phyloP scores from a whole-genome alignment of 2,888 invertebrate genomes.

The Bellardia pandia region DNA sequence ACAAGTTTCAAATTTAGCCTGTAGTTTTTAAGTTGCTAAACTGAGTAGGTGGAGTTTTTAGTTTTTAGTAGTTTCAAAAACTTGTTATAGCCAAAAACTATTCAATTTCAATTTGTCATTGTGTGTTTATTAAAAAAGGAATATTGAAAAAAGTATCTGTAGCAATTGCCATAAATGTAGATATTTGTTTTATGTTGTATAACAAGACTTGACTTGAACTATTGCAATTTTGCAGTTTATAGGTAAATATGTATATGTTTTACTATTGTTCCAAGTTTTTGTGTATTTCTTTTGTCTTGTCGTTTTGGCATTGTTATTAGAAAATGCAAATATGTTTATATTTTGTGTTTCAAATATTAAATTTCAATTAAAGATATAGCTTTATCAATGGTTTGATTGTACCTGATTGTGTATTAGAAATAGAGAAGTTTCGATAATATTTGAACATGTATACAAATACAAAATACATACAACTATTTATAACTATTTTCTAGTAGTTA shows the following conservation, averaged over 20 bases:
- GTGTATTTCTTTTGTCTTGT: not conserved
- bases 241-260: not conserved
- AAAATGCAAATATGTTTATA: not conserved
- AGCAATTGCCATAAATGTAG: not conserved
- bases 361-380: slow-evolving; percentile 26
- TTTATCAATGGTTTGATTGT: not conserved
- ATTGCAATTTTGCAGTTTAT: not conserved
- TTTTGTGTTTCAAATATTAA: slow-evolving; percentile 37
- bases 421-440: not conserved
- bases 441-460: not conserved
- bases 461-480: not conserved
- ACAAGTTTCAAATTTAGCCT: no score
- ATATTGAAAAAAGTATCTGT: not conserved
- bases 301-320: slow-evolving; percentile 1
- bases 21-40: no score
- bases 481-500: not conserved
- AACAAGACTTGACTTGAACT: not conserved
- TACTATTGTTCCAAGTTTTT: not conserved
- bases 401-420: not conserved
- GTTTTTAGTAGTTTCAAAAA: no score
- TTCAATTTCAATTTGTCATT: not conserved
- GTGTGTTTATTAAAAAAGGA: not conserved
- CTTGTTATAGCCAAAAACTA: not conserved
- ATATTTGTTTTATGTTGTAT: not conserved
- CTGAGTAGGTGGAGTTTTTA: no score